Base-by-base conservation (phyloP, 2,888 invertebrate species). In the Agonopterix subpropinquella region DNA sequence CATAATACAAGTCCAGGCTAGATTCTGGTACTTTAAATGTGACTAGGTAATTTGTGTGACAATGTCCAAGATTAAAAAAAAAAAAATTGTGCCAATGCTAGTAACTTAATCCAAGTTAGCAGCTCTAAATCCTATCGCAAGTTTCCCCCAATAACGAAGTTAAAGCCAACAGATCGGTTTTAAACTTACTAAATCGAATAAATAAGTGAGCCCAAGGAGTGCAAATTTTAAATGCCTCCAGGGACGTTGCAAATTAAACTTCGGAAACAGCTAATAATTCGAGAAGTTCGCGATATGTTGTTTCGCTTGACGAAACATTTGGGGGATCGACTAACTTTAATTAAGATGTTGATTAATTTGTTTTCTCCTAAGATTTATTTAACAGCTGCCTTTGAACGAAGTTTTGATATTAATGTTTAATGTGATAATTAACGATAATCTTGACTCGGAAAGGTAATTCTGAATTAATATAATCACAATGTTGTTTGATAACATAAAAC, bases 191-290 rank as follows among this genome's bases (percentile, higher is more conserved):
- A 53, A 59, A 65, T 62, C 67, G 64, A 66, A 67, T 72, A 70
- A 72, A 70, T 68, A 68, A 69, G 58, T 59, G 56, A 58, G 61
- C 61, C 60, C 59, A 58, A 59, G 61, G 63, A 61, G 67, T 65
- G 70, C 75, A 73, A 78, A 77, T 74, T 73, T 65, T 59, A 65
- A 65, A 73, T 61, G 44, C 73, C 78, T 70, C 62, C 50, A 3
- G 73, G 71, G 79, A 49, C 64, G 65, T 64, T 65, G 54, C 59
- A 65, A 73, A 67, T 72, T 72, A 70, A 75, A 74, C 69, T 73
- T 56, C 43, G 61, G 58, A 59, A 62, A 58, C 58, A 64, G 49
- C 50, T 53, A 53, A 57, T 79, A 74, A 77, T 65, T 73, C 71
- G 50, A 55, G 54, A 70, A 77, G 64, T 73, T 71, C 49, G 58